A percentile compares a stretch with the other conserved stretches of the same genome.
Evolutionary conservation across 1,140 invertebrate species (phyloP).

Genomic region (Caenorhabditis tropicalis): DNA sequence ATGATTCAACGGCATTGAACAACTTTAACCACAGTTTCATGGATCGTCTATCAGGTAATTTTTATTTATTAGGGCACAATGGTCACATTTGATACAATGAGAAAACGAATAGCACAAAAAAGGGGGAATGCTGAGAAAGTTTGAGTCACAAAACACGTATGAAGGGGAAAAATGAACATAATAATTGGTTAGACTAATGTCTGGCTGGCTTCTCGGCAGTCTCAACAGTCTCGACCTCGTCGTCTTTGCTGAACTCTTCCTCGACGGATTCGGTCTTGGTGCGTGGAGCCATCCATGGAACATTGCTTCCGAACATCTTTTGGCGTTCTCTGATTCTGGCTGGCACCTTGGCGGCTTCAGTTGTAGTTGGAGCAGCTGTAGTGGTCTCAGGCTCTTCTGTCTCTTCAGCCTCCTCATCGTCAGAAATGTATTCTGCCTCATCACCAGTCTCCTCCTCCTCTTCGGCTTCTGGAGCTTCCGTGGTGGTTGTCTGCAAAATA

Average conservation of each 20-base stretch:
- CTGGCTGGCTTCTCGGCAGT: conserved; percentile 41
- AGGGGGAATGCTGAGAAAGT: conserved; percentile 10
- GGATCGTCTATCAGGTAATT: conserved; percentile 47
- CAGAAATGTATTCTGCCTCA: background rate
- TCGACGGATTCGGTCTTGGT: conserved; percentile 35
- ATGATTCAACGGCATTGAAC: conserved; percentile 43
- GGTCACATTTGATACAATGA: background rate
- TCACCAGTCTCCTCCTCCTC: conserved; percentile 45
- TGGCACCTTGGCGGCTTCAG: conserved; percentile 27
- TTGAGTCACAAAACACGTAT: conserved; percentile 49
- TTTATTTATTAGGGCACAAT: conserved; percentile 23
- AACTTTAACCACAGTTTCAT: conserved; percentile 38
- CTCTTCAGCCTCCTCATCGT: conserved; percentile 45
- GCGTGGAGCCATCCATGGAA: conserved; percentile 38
- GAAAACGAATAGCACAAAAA: background rate
- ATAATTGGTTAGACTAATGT: background rate
- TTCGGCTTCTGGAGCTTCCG: conserved; percentile 4
- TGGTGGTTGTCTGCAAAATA: conserved; percentile 1
- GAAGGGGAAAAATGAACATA: conserved; percentile 14
- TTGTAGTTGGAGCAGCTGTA: background rate
- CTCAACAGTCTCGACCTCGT: conserved; percentile 55
- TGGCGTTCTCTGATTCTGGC: conserved; percentile 52
- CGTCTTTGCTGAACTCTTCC: conserved; percentile 62
- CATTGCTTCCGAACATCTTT: conserved; percentile 4
- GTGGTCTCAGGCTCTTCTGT: conserved; percentile 39